Base-by-base conservation (phyloP, 2,888 invertebrate species). In the Thereva unica region DNA sequence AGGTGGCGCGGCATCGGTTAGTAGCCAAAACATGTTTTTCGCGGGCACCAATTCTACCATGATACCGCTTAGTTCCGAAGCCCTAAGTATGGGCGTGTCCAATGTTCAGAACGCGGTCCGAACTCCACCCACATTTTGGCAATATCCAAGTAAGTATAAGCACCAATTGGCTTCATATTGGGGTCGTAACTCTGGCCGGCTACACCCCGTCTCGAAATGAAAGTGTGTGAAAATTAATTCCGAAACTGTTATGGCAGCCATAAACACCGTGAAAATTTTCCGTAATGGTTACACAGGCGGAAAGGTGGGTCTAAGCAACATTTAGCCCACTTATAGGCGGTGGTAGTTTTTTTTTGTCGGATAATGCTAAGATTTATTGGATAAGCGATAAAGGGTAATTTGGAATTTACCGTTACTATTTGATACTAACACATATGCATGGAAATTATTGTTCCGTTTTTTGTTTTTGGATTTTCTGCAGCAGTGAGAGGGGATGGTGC, bases 91-190 rank as follows among this genome's bases (percentile, higher is more conserved):
- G 72, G 71, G 72, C 63, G 72, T 70, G 50, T 67, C 71, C n/a
- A 71, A 69, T 68, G 71, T 71, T 10, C 72, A 72, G 67, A 71
- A 66, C 63, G 66, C 82, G 80, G 73, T 84, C 75, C 82, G 88
- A 73, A 84, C 87, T 77, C 84, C 89, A 77, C 86, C 88, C 64
- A 86, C 91, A 66, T 85, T 91, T 77, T 92, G 91, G 91, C 91
- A 91, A 83, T 92, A 92, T 84, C 90, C 91, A 74, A 84, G 87
- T 86, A 85, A 86, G 87, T 85, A 65, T 52, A 23, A 23, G n/a
- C 56, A 52, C 45, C 65, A 56, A 56, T 65, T 49, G 55, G 55
- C 45, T 64, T 42, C 44, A 41, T 52, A 23, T 23, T 23, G 23
- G 23, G 47, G 47, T 41, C 37, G 40, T 9, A 54, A 44, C 10